Base-by-base conservation (phyloP, 1,140 invertebrate species). In the Zaprionus inermis region DNA sequence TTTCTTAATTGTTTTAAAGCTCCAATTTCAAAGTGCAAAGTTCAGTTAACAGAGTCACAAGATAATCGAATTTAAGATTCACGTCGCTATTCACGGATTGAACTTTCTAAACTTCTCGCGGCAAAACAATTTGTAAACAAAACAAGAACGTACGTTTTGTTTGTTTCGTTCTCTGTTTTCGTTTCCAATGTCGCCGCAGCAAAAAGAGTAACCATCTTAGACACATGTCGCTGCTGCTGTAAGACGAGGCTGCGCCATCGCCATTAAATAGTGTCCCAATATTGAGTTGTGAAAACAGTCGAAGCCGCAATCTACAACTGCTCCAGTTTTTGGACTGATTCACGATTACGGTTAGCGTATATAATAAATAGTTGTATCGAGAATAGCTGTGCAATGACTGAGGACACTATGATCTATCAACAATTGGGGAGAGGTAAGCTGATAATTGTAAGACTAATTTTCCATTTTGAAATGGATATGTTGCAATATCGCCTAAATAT, bases 1-100 rank as follows among this genome's bases (percentile, higher is more conserved):
- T 49, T 70, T 63, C 65, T 57, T 64, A 78, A 78, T 75, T 75
- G 56, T 71, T 78, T 46, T 71, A 46, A 63, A 61, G 55, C 65
- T 71, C 44, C 22, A 65, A 75, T 55, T 44, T 18, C 49, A 75
- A 65, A 75, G 76, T 71, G 72, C 51, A 55, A 51, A 75, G 41
- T 60, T 36, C 28, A 57, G 16, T 34, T 46, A 56, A 36, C 32
- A 66, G 32, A 70, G 60, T 56, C 22, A n/a, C 18, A n/a, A n/a
- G 22, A 36, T 51, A 41, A 63, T 41, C 28, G 22, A 0, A 49
- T 56, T n/a, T 30, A 10, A 44, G 10, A 24, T 41, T 30, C 14
- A 14, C 5, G 30, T 16, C 9, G 28, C 34, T 16, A 38, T 38
- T 16, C 32, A 56, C 22, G 28, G 14, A 11, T 49, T 36, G 12